These are phyloP conservation scores for Microcebus griseorufus DNA, from an alignment of 2,113 vertebrate species.

Conservation along the genomic window DNA sequence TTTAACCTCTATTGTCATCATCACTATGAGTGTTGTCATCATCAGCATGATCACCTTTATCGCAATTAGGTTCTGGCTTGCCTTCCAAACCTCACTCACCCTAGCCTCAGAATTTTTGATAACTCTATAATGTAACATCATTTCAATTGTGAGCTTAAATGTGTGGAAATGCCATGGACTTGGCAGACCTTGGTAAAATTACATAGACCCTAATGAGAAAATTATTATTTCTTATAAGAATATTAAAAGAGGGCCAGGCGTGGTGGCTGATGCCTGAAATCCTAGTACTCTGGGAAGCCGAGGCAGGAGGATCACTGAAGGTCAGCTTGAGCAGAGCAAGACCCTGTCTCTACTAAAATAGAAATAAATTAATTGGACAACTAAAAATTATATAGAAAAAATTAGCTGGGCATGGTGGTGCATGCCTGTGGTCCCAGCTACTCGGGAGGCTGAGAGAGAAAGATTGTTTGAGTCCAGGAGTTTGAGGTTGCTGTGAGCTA, in stretches of 20 bases:
- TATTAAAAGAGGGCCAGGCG: background rate
- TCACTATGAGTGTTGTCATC: background rate
- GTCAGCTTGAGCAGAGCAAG: no score
- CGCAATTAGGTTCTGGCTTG: background rate
- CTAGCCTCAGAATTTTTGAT: background rate
- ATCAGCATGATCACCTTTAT: background rate
- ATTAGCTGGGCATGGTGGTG: no score
- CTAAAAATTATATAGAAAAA: no score
- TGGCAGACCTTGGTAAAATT: background rate
- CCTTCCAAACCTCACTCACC: background rate
- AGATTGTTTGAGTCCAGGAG: no score
- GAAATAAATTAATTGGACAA: no score
- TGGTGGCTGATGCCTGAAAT: no score
- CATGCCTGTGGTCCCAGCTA: no score
- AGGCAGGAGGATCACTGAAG: no score
- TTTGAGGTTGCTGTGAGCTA: no score
- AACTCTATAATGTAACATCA: background rate
- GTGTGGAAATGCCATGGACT: background rate
- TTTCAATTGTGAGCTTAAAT: background rate
- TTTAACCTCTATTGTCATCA: background rate
- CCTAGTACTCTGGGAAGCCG: no score
- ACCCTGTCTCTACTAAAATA: no score
- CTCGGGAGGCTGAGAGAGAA: no score
- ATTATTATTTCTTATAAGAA: background rate
- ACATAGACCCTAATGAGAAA: background rate